Conservation (phyloP, 2,113 vertebrate genomes). For the Vidua chalybeata region DNA sequence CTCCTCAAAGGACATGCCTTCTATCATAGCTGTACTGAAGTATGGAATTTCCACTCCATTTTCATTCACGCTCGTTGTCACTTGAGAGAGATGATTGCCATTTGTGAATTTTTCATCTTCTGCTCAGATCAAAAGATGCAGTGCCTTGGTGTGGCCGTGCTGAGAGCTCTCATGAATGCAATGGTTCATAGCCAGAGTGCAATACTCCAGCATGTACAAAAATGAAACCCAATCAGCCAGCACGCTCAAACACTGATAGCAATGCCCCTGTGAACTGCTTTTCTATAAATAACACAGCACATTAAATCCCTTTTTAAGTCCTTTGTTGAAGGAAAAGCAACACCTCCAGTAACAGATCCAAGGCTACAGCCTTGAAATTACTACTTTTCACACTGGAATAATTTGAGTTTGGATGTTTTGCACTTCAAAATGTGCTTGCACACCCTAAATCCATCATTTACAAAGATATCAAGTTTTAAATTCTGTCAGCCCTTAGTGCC, state of each 20-base stretch:
- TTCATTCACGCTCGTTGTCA: accelerated
- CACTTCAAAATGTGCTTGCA: not conserved
- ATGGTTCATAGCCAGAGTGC: not conserved
- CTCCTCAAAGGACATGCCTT: not conserved
- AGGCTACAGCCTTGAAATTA: not conserved
- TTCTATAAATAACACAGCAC: not conserved
- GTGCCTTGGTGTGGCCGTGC: not conserved
- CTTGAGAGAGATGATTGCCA: not conserved
- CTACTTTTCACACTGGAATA: not conserved
- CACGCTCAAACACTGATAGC: not conserved
- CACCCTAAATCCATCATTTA: not conserved
- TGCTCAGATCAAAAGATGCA: not conserved
- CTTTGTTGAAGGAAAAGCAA: not conserved
- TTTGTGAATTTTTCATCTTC: not conserved
- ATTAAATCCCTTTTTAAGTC: not conserved
- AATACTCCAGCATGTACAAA: not conserved
- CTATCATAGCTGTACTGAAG: not conserved
- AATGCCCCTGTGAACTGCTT: not conserved
- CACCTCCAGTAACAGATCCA: not conserved
- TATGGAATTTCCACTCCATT: not conserved
- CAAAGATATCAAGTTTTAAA: not conserved
- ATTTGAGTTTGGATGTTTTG: not conserved
- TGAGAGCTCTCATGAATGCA: not conserved
- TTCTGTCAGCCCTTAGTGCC: not conserved
- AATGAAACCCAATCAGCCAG: not conserved